A percentile compares a stretch with the other conserved stretches of the same genome.
phyloP scores from a whole-genome alignment of 2,888 invertebrate genomes.

The Stenoptilia bipunctidactyla region DNA sequence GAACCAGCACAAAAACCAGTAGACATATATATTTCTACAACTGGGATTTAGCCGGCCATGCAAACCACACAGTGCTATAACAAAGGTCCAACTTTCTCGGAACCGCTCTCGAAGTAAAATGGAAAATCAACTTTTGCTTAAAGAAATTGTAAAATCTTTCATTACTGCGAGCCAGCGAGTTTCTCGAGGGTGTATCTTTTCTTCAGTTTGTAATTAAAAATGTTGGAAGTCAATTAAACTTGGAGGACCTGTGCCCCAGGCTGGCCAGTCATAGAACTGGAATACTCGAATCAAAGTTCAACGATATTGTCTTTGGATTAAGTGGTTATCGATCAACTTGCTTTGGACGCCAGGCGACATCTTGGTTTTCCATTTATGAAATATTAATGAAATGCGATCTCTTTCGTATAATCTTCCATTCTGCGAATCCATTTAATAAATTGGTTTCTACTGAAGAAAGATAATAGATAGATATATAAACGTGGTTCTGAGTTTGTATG shows the following conservation, averaged over 20 bases:
- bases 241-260: slow-evolving; percentile 13
- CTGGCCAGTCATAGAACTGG: slow-evolving; percentile 33
- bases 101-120: background rate
- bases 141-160: slow-evolving; percentile 1
- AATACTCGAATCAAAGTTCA: slow-evolving; percentile 39
- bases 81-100: too few relatives aligned
- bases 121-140: background rate
- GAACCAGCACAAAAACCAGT: too few relatives aligned
- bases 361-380: too few relatives aligned
- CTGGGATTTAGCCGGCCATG: too few relatives aligned
- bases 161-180: background rate
- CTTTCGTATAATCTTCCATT: too few relatives aligned
- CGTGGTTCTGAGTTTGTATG: too few relatives aligned
- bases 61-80: too few relatives aligned
- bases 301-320: slow-evolving; percentile 10
- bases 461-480: too few relatives aligned
- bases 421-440: too few relatives aligned
- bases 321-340: slow-evolving; percentile 11
- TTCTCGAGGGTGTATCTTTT: slow-evolving; percentile 30
- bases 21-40: too few relatives aligned
- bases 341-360: background rate
- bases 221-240: slow-evolving; percentile 64
- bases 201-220: slow-evolving; percentile 59
- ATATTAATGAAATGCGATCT: background rate
- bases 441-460: too few relatives aligned